These are phyloP conservation scores for Nestor notabilis DNA, from an alignment of 2,113 vertebrate genomes.

Conservation along the genomic window DNA sequence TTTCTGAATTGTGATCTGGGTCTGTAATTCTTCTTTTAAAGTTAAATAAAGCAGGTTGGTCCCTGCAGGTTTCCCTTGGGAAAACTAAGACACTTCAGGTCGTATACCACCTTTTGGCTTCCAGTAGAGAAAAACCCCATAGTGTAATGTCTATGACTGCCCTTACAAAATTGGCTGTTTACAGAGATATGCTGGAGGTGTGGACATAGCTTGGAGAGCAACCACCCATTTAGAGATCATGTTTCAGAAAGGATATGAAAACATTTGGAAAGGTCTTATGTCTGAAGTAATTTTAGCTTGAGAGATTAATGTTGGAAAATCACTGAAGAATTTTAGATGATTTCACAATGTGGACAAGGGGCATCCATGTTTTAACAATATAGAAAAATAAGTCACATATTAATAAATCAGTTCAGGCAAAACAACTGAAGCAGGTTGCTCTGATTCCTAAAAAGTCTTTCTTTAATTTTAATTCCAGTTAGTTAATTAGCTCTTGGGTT, in stretches of 20 bases:
- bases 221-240: not conserved
- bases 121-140: not conserved
- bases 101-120: not conserved
- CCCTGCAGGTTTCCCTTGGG: not conserved
- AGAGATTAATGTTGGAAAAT: not conserved
- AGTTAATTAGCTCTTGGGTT: not conserved
- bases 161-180: not conserved
- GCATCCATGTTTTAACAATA: not conserved
- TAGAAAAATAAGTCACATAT: not conserved
- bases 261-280: not conserved
- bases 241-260: not conserved
- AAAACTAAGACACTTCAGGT: not conserved
- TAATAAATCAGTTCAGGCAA: not conserved
- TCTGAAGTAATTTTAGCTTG: not conserved
- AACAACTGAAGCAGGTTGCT: not conserved
- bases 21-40: not conserved
- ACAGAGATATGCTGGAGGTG: not conserved
- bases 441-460: not conserved
- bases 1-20: not conserved
- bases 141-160: not conserved
- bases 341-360: not conserved
- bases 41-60: not conserved
- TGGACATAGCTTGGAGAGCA: not conserved
- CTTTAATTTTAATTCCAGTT: not conserved
- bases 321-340: not conserved